These are phyloP conservation scores for Thereva unica DNA, from an alignment of 2,888 invertebrate species.

Conservation along the genomic window DNA sequence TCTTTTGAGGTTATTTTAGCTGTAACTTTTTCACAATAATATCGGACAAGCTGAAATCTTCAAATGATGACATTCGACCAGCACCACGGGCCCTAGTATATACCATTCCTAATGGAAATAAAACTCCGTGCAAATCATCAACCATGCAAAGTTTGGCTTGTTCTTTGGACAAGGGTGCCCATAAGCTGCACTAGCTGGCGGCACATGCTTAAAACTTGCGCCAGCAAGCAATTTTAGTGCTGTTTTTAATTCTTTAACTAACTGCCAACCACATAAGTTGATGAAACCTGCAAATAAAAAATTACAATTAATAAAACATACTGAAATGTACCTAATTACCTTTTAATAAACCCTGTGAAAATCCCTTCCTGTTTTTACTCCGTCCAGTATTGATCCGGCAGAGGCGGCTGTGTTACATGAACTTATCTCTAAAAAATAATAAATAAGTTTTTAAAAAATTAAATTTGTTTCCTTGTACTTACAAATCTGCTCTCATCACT, in stretches of 20 bases:
- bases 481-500: too few relatives aligned
- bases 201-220: constrained; percentile 97
- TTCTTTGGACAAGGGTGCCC: constrained; percentile 71
- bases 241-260: constrained; percentile 83
- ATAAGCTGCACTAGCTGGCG: constrained; percentile 96
- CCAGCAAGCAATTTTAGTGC: constrained; percentile 87
- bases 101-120: constrained; percentile 84
- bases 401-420: too few relatives aligned
- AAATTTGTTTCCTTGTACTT: too few relatives aligned
- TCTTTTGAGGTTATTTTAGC: constrained; percentile 90
- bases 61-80: constrained; percentile 98
- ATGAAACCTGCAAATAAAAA: constrained; percentile 71
- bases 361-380: too few relatives aligned
- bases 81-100: constrained; percentile 97
- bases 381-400: too few relatives aligned
- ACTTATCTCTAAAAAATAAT: too few relatives aligned
- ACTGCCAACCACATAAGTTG: constrained; percentile 96
- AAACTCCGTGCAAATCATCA: constrained; percentile 72
- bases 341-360: too few relatives aligned
- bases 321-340: too few relatives aligned
- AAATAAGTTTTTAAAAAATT: too few relatives aligned
- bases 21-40: constrained; percentile 84
- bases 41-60: constrained; percentile 94
- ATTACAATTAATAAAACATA: not conserved
- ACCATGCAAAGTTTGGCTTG: constrained; percentile 94